Evolutionary conservation across 2,888 invertebrate species (phyloP).

Genomic region (Stomorhina lunata): DNA sequence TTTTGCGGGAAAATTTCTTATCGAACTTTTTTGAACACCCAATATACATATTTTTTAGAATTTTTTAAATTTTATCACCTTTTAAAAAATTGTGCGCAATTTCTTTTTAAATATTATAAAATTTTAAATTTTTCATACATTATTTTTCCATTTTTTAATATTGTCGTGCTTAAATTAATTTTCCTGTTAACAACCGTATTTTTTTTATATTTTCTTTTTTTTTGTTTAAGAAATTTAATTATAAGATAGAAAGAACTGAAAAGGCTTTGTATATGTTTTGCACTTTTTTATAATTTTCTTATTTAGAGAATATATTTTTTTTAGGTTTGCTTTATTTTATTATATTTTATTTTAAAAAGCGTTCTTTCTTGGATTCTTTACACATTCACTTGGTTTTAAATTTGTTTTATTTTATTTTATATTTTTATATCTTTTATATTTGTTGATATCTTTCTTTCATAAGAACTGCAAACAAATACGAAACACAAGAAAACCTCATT

Average conservation of each 20-base stretch:
- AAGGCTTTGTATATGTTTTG: not conserved
- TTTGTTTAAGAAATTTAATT: slow-evolving; percentile 4
- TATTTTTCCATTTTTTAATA: not conserved
- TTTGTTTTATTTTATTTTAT: slow-evolving; percentile 1
- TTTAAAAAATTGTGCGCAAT: slow-evolving; percentile 9
- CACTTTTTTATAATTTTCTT: slow-evolving; percentile 3
- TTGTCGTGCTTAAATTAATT: not conserved
- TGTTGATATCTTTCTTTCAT: slow-evolving; percentile 1
- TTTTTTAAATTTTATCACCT: not conserved
- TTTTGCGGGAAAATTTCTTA: no score
- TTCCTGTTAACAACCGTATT: slow-evolving; percentile 18
- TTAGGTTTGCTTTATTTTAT: not conserved
- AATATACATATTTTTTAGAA: slow-evolving; percentile 11
- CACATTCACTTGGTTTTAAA: slow-evolving; percentile 29
- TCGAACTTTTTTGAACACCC: no score
- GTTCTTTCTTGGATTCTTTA: not conserved
- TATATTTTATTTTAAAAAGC: not conserved
- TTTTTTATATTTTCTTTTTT: slow-evolving; percentile 19
- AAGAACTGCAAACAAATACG: not conserved
- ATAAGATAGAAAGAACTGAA: not conserved
- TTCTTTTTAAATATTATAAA: not conserved
- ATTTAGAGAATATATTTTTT: not conserved
- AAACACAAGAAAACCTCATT: slow-evolving; percentile 23
- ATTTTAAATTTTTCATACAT: not conserved
- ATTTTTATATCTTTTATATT: no score